Evolutionary conservation across 2,888 invertebrate species (phyloP).

Genomic region (Caenorhabditis angaria): DNA sequence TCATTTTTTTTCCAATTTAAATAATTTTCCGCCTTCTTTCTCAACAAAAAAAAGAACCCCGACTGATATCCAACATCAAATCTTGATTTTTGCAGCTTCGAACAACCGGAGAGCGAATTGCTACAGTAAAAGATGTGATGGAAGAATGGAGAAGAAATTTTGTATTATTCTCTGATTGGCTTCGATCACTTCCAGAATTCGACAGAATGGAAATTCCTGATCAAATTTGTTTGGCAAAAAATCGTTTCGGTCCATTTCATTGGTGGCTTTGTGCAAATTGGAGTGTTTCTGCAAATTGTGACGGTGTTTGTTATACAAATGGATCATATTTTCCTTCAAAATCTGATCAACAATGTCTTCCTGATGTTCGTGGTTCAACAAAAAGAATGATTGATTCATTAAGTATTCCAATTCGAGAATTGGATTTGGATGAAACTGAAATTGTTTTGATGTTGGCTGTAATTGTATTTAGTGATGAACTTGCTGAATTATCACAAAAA

Average conservation of each 20-base stretch:
- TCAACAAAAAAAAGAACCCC: background rate
- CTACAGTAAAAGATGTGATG: slow-evolving; percentile 58
- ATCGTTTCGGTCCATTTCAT: slow-evolving; percentile 65
- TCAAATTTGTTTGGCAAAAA: slow-evolving; percentile 59
- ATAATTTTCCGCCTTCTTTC: background rate
- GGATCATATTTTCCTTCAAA: slow-evolving; percentile 65
- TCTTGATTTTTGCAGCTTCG: slow-evolving; percentile 32
- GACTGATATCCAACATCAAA: background rate
- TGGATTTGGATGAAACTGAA: slow-evolving; percentile 59
- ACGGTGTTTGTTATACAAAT: slow-evolving; percentile 67
- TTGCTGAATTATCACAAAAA: slow-evolving; percentile 42
- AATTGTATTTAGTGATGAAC: slow-evolving; percentile 55
- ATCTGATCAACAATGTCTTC: slow-evolving; percentile 46
- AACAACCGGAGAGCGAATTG: slow-evolving; percentile 55
- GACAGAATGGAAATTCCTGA: slow-evolving; percentile 45
- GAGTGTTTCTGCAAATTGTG: slow-evolving; percentile 56
- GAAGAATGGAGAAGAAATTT: slow-evolving; percentile 66
- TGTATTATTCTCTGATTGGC: slow-evolving; percentile 64
- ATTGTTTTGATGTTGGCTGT: slow-evolving; percentile 57
- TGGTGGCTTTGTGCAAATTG: slow-evolving; percentile 67
- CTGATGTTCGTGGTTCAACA: slow-evolving; percentile 53
- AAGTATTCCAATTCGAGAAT: slow-evolving; percentile 54
- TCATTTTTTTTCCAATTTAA: background rate
- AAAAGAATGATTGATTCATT: slow-evolving; percentile 57
- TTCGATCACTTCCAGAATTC: slow-evolving; percentile 62